Conservation (phyloP, 2,797 vertebrate genomes). For the Gymnodraco acuticeps region DNA sequence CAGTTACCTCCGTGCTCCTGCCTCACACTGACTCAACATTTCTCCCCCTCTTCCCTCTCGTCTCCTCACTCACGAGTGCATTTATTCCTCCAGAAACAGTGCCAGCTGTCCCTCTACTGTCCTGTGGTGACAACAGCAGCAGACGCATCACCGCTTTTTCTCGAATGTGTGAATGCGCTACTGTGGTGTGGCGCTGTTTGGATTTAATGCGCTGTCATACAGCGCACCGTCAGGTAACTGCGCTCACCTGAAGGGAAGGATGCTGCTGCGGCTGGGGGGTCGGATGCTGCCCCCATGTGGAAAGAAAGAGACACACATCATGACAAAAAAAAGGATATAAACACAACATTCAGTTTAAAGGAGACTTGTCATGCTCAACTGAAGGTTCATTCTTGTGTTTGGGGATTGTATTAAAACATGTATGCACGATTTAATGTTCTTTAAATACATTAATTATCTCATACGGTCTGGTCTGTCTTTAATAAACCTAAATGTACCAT, state of each 20-base stretch:
- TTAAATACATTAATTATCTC: too few relatives aligned
- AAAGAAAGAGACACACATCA: too few relatives aligned
- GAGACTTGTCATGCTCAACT: too few relatives aligned
- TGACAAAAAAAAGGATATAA: too few relatives aligned
- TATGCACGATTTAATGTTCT: too few relatives aligned
- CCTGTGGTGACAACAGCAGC: background rate
- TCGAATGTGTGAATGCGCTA: fast-evolving
- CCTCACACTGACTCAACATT: constrained; percentile 20
- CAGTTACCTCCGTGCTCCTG: constrained; percentile 20
- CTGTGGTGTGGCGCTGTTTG: background rate
- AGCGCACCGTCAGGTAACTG: constrained; percentile 48
- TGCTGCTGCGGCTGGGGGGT: background rate
- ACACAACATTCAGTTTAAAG: background rate
- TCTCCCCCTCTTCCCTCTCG: constrained; percentile 17
- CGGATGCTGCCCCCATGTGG: constrained; percentile 70
- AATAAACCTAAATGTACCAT: too few relatives aligned
- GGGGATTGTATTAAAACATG: too few relatives aligned
- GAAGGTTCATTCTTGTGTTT: too few relatives aligned
- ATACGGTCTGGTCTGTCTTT: too few relatives aligned
- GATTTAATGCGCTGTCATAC: background rate
- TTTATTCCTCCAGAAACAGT: constrained; percentile 44
- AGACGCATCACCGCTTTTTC: background rate
- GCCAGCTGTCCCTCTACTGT: constrained; percentile 18
- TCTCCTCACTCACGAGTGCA: constrained; percentile 47
- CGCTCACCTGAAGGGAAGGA: constrained; percentile 60